Evolutionary conservation across 2,113 vertebrate species (phyloP), one percentile per base, ranked within the genome.

Genomic region (Prochilodus magdalenae): DNA sequence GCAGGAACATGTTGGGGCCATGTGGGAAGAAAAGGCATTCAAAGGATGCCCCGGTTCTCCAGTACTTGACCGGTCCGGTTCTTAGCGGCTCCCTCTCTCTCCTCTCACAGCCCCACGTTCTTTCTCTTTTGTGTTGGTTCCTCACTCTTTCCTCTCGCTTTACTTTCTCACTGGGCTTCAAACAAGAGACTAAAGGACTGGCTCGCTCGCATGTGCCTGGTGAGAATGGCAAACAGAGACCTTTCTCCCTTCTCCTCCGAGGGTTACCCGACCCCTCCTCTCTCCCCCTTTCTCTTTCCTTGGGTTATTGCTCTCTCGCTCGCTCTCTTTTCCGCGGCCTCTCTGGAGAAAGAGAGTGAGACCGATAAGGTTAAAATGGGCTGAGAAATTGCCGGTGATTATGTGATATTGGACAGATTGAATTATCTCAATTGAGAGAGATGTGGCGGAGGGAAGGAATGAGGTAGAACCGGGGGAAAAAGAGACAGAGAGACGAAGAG

Each of bases 361-460:
- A 91, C 87, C 13, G 79, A 90, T 91, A 89, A 88, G 82, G 89
- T 90, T 92, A 86, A 92, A 92, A 90, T 62, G 74, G 86, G 87
- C 74, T 84, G 90, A 87, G 89, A 90, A 89, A 84, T 87, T 67
- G 75, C 0, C 84, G 65, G 85, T 87, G 88, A 91, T 90, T 86
- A 91, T 92, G 93, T 90, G 89, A 93, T 91, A 92, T 88, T 84
- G 89, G 89, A 90, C 71, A 88, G 89, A 93, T 88, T 91, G 90
- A 90, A 92, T 92, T 88, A 90, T 91, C 83, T 87, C 36, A 75
- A 84, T 86, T 81, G 85, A 75, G 76, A 83, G 77, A 71, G 79
- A 44, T 33, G 27, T 57, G 59, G 57, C 12, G 27, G 75, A 60
- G 65, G 27, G 18, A 77, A 57, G 18, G 66, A 51, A 65, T 8